These are phyloP conservation scores for Cygnus buccinator DNA, from an alignment of 2,113 vertebrate genomes.

Conservation along the genomic window DNA sequence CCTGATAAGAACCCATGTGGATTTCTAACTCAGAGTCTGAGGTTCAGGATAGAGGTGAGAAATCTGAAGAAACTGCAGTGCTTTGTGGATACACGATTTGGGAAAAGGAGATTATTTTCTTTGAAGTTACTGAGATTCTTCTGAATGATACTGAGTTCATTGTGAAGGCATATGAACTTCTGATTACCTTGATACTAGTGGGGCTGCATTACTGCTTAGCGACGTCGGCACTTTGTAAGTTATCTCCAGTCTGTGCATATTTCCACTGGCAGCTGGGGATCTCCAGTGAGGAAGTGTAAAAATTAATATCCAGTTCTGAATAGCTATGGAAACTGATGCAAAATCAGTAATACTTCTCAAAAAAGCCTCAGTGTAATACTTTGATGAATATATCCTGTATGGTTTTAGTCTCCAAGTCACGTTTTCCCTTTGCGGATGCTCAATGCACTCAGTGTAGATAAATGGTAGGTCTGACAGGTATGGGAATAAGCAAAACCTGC, in stretches of 20 bases:
- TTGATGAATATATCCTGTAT: not conserved
- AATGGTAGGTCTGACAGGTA: not conserved
- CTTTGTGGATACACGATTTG: not conserved
- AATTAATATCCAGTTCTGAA: not conserved
- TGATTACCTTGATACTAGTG: not conserved
- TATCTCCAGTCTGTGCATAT: not conserved
- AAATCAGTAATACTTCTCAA: not conserved
- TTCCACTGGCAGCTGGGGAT: not conserved
- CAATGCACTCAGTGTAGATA: not conserved
- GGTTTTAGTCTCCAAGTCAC: not conserved
- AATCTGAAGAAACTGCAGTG: not conserved
- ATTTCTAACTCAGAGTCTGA: conserved; percentile 41
- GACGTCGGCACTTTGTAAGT: not conserved
- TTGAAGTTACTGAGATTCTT: not conserved
- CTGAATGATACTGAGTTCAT: not conserved
- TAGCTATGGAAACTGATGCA: not conserved
- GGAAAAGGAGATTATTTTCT: not conserved
- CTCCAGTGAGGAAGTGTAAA: not conserved
- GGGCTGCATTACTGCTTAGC: not conserved
- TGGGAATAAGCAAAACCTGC: not conserved
- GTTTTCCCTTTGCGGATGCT: not conserved
- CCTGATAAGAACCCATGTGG: conserved; percentile 27
- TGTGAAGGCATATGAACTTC: not conserved
- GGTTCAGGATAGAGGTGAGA: conserved; percentile 38
- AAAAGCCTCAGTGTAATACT: not conserved